Evolutionary conservation across 2,797 vertebrate species (phyloP).

Genomic region (Lutjanus argentimaculatus): DNA sequence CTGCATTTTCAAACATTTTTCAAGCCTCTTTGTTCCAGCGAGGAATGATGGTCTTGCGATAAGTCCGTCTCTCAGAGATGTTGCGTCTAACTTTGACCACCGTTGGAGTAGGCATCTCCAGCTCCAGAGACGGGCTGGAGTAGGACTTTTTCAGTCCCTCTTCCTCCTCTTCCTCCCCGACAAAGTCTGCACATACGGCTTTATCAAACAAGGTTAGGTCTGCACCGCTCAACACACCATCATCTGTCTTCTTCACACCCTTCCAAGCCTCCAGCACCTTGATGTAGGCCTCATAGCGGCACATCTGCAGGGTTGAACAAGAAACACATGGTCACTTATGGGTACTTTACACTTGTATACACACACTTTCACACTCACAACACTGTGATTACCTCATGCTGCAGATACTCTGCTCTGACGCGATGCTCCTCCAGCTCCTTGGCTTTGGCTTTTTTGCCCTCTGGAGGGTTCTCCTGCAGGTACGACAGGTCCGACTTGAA

Average conservation of each 20-base stretch:
- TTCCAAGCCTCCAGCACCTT: slow-evolving; percentile 86
- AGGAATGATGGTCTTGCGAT: slow-evolving; percentile 87
- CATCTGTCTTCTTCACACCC: slow-evolving; percentile 36
- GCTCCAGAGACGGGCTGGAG: slow-evolving; percentile 92
- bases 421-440: slow-evolving; percentile 90
- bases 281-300: slow-evolving; percentile 90
- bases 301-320: slow-evolving; percentile 80
- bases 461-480: slow-evolving; percentile 83
- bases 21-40: slow-evolving; percentile 87
- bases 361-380: background rate
- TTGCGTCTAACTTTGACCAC: slow-evolving; percentile 87
- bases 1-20: slow-evolving; percentile 35
- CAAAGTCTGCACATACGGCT: slow-evolving; percentile 65
- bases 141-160: slow-evolving; percentile 88
- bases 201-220: slow-evolving; percentile 86
- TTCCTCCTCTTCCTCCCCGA: slow-evolving; percentile 60
- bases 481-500: slow-evolving; percentile 86
- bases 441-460: slow-evolving; percentile 83
- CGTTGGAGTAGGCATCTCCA: slow-evolving; percentile 73
- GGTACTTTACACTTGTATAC: background rate
- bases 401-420: slow-evolving; percentile 89
- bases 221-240: background rate
- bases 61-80: slow-evolving; percentile 92
- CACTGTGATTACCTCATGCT: slow-evolving; percentile 85
- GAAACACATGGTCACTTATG: slow-evolving; percentile 26